These are phyloP conservation scores for Gambusia affinis DNA, from an alignment of 2,113 vertebrate species.

Conservation along the genomic window DNA sequence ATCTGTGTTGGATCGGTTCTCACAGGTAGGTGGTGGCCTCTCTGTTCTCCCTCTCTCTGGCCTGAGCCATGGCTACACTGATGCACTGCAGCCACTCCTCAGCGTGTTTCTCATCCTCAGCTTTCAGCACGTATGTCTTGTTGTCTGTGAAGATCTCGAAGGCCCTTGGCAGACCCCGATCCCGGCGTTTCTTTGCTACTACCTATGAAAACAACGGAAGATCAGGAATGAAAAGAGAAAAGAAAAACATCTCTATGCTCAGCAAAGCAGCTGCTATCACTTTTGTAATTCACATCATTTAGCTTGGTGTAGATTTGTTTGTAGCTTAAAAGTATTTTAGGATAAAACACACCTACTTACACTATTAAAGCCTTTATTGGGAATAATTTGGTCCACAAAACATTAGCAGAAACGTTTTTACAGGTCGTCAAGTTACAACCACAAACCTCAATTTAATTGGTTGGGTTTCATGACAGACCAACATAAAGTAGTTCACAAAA, in stretches of 20 bases:
- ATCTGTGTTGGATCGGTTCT: conserved; percentile 7
- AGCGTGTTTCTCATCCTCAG: conserved; percentile 87
- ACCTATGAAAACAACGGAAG: conserved; percentile 47
- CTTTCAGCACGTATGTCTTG: conserved; percentile 92
- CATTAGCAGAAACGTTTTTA: not conserved
- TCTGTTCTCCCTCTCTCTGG: conserved; percentile 85
- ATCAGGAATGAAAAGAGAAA: not conserved
- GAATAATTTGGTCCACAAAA: not conserved
- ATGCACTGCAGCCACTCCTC: conserved; percentile 97
- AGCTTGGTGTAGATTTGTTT: not conserved
- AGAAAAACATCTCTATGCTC: not conserved
- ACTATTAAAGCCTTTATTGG: not conserved
- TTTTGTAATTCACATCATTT: not conserved
- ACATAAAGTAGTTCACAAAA: too few species aligned
- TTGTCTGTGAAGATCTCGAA: conserved; percentile 96
- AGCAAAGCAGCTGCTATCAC: not conserved
- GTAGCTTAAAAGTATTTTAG: not conserved
- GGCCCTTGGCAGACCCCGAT: conserved; percentile 89
- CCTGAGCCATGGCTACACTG: conserved; percentile 92
- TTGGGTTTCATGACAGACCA: not conserved
- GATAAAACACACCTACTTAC: not conserved
- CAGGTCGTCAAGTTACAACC: not conserved
- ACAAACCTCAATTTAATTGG: not conserved
- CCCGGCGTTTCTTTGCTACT: conserved; percentile 87
- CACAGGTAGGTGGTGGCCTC: conserved; percentile 94